Conservation (phyloP, 2,797 vertebrate species). For the Taenioides sp. region DNA sequence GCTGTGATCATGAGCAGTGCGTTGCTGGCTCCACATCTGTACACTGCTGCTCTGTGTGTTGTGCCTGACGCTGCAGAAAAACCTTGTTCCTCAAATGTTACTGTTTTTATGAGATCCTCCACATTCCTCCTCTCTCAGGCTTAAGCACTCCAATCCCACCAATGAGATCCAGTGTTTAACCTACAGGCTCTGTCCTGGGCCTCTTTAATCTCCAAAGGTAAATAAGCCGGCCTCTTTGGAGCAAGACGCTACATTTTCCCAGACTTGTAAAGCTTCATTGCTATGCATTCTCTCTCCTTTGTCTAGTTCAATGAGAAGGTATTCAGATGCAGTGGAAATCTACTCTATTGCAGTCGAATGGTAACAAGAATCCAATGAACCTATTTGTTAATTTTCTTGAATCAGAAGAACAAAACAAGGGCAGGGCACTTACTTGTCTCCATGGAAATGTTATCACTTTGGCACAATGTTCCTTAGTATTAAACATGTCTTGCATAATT, state of each 20-base stretch:
- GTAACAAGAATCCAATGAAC: neutral
- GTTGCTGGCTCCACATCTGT: slow-evolving; percentile 40
- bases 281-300: neutral
- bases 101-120: slow-evolving; percentile 64
- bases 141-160: slow-evolving; percentile 41
- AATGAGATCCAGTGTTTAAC: slow-evolving; percentile 56
- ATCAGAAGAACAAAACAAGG: neutral
- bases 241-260: slow-evolving; percentile 30
- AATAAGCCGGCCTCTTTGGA: slow-evolving; percentile 52
- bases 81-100: slow-evolving; percentile 61
- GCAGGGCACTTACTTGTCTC: too few relatives aligned
- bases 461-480: too few relatives aligned
- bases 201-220: slow-evolving; percentile 71
- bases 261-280: slow-evolving; percentile 13
- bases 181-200: slow-evolving; percentile 44
- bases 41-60: slow-evolving; percentile 48
- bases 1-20: slow-evolving; percentile 46
- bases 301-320: neutral
- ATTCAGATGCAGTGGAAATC: neutral
- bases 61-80: slow-evolving; percentile 29
- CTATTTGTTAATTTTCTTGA: neutral
- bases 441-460: too few relatives aligned
- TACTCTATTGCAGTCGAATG: neutral
- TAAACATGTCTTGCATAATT: too few relatives aligned
- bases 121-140: slow-evolving; percentile 59